These are phyloP conservation scores for Philopedon plagiatum DNA, from an alignment of 2,888 invertebrate genomes.

Conservation along the genomic window DNA sequence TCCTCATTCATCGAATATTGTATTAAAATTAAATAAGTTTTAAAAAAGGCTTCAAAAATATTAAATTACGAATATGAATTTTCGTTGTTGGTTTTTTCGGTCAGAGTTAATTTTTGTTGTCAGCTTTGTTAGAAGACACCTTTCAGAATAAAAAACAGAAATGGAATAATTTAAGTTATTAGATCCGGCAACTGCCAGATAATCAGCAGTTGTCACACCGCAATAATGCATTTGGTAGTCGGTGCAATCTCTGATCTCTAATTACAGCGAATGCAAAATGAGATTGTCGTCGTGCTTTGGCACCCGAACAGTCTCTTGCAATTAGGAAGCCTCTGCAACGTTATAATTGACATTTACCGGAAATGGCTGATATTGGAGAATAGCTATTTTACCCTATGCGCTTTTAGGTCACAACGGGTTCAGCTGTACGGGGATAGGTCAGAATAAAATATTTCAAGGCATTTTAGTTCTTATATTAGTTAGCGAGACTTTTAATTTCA, in stretches of 20 bases:
- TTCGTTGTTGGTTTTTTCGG: too few relatives aligned
- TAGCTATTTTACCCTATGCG: slow-evolving; percentile 44
- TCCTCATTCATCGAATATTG: too few relatives aligned
- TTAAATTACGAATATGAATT: too few relatives aligned
- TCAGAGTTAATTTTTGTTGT: too few relatives aligned
- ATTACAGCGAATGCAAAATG: slow-evolving; percentile 47
- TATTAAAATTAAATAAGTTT: too few relatives aligned
- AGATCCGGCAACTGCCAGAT: slow-evolving; percentile 6
- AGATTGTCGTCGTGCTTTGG: slow-evolving; percentile 45
- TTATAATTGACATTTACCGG: slow-evolving; percentile 57
- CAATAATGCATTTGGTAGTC: slow-evolving; percentile 44
- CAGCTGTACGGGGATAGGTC: neutral
- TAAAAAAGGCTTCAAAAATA: too few relatives aligned
- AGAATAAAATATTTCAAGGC: neutral
- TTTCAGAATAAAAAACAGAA: too few relatives aligned
- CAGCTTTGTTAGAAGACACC: too few relatives aligned
- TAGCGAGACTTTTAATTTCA: too few relatives aligned
- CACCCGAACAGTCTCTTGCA: slow-evolving; percentile 42
- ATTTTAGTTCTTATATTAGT: neutral
- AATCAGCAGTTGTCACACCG: slow-evolving; percentile 32
- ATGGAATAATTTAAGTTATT: neutral
- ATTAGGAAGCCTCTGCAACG: slow-evolving; percentile 55
- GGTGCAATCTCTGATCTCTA: slow-evolving; percentile 43
- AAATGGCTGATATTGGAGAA: slow-evolving; percentile 54
- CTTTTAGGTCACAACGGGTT: slow-evolving; percentile 4